Evolutionary conservation across 2,888 invertebrate species (phyloP), one percentile per base, ranked within the genome.

Genomic region (Cheilosia vernalis): DNA sequence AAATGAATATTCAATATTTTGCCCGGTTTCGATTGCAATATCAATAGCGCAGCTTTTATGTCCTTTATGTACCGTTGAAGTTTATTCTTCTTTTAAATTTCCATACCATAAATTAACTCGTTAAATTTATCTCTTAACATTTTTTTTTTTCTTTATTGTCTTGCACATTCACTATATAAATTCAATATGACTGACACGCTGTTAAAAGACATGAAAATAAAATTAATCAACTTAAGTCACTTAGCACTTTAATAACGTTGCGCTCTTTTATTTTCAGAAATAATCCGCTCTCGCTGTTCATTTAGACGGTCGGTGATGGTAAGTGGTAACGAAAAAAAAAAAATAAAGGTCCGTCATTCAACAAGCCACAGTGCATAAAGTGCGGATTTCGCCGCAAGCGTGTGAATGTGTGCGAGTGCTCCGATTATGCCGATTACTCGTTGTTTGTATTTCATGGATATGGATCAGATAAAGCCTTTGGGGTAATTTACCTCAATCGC

Each of bases 401-500:
- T 47, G 42, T n/a, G 30, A 30, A 10, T 69, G 37, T 69, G 37
- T 17, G 15, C 13, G 6, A 53, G 10, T 5, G 5, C 6, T 24
- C 17, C 6, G n/a, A 9, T 47, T 5, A n/a, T 15, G 13, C 17
- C 19, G 30, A 30, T 30, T 30, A 30, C 30, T 9, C 30, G 30
- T 9, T 42, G 6, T 44, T 51, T 49, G 47, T 56, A 58, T 42
- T 58, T 33, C 60, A 44, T 42, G 42, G 44, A 73, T 78, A 79
- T 61, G 63, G 53, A 64, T 84, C 63, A 56, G 78, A 83, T 83
- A 84, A 74, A 64, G 15, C 51, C 55, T 79, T 76, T 24, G 60
- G 79, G 69, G 64, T 66, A 76, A 84, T 79, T 84, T 74, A 61
- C 53, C 63, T 60, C 55, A 60, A 60, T 79, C 64, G 66, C 70